A percentile compares a stretch with the other conserved stretches of the same genome.
Evolutionary conservation across 2,113 vertebrate species (phyloP).

Genomic region (Actinemys pallida): DNA sequence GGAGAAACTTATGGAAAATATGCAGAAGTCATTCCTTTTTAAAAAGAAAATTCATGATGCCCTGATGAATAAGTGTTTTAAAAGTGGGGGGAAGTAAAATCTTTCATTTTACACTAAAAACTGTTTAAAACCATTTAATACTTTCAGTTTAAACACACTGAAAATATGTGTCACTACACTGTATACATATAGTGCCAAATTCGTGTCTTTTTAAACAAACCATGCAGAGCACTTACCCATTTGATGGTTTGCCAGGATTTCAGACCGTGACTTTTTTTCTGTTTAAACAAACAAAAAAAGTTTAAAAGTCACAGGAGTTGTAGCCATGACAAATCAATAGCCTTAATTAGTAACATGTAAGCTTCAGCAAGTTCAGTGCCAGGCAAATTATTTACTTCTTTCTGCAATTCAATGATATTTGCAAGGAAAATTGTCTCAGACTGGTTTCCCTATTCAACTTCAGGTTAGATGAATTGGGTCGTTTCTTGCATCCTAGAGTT

Average conservation of each 20-base stretch:
- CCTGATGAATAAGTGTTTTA: neutral
- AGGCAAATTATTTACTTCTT: neutral
- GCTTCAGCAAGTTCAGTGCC: neutral
- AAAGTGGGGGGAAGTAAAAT: neutral
- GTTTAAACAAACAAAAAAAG: neutral
- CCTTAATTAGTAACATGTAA: rapidly evolving
- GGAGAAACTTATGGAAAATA: too few species aligned
- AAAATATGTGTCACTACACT: neutral
- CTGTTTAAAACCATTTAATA: neutral
- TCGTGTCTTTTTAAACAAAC: neutral
- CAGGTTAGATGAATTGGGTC: neutral
- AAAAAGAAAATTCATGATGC: neutral
- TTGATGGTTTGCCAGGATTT: neutral
- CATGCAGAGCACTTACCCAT: rapidly evolving
- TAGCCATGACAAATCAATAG: neutral
- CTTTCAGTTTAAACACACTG: neutral
- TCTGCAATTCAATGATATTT: neutral
- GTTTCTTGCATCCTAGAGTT: neutral
- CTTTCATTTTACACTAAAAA: too few species aligned
- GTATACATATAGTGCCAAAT: neutral
- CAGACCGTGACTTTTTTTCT: neutral
- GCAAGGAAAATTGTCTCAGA: neutral
- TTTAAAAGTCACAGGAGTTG: neutral
- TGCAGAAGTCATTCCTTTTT: neutral
- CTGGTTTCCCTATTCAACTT: neutral